A percentile compares a stretch with the other conserved stretches of the same genome.
Conservation (phyloP, 2,888 invertebrate species). For the Strigamia maritima region DNA sequence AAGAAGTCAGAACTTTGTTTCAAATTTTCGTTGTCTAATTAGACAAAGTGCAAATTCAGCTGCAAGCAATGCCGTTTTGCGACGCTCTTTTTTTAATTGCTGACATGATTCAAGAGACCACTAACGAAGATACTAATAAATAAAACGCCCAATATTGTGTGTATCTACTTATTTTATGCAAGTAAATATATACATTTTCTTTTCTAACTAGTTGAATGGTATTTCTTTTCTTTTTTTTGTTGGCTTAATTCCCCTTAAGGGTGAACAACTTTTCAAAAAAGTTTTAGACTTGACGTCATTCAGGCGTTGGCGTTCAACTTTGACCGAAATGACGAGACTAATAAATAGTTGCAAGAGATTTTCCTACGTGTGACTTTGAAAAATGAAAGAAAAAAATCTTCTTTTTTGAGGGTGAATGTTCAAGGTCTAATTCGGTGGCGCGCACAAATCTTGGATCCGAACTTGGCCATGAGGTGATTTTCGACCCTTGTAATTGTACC, state of each 20-base stretch:
- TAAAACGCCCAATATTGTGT: not conserved
- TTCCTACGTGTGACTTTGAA: conserved; percentile 5
- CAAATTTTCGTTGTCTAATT: conserved; percentile 21
- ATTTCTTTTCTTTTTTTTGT: not conserved
- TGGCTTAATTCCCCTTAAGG: not conserved
- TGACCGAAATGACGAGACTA: not conserved
- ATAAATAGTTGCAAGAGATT: not conserved
- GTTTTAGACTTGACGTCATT: not conserved
- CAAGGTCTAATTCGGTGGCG: conserved; percentile 15
- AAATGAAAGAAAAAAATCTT: not conserved
- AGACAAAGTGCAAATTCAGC: conserved; percentile 22
- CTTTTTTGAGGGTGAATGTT: conserved; percentile 11
- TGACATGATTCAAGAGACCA: not conserved
- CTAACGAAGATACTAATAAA: not conserved
- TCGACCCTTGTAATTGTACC: not conserved
- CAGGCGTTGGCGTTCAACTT: conserved; percentile 8
- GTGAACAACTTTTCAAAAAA: conserved; percentile 9
- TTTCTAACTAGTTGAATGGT: not conserved
- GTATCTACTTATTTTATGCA: not conserved
- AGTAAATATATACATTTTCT: not conserved
- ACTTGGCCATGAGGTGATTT: not conserved
- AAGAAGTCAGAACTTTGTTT: not conserved
- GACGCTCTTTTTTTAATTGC: not conserved
- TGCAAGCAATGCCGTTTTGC: conserved; percentile 15
- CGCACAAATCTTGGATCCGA: conserved; percentile 13